Evolutionary conservation across 2,888 invertebrate species (phyloP), one percentile per base, ranked within the genome.

Genomic region (Cerastis leucographa): DNA sequence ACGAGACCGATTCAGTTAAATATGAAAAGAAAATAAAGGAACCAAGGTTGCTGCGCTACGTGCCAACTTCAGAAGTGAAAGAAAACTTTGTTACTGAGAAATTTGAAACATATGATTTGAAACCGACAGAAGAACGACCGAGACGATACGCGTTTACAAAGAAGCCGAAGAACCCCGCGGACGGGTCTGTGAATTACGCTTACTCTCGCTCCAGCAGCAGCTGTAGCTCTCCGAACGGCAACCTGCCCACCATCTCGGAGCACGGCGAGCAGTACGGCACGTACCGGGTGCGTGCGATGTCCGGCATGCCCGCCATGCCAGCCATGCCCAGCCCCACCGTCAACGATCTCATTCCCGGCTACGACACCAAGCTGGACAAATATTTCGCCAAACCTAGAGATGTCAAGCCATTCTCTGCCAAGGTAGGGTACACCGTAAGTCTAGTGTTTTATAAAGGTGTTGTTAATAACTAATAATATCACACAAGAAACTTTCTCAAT

Each of bases 1-100:
- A 96, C 85, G 96, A 96, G 61, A 96, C 96, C 0, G 96, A 96
- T 81, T 95, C 96, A 6, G 89, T 96, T 0, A 96, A 96, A 88
- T 95, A 93, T 81, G 96, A 96, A 81, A 96, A 96, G 87, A 95
- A 93, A 85, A 90, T 93, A n/a, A 96, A 95, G 75, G 96, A 96
- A 82, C 96, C 96, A 0, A 91, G 92, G 66, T 89, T 96, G 17
- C 89, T 96, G 9, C 94, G 96, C 8, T 96, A 96, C 85, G 94
- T 96, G 12, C 94, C 96, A 1, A 95, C 94, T 0, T 93, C 94
- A 1, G 96, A 96, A 14, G 94, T 96, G 0, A 94, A 96, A 85
- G 95, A 96, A 82, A 92, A 95, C 80, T 96, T 89, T 74, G 93
- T 96, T 0, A 93, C 92, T 7, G 96, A 96, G 74, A 96, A 95